Base-by-base conservation (phyloP, 2,797 vertebrate genomes). In the Sphaeramia orbicularis region DNA sequence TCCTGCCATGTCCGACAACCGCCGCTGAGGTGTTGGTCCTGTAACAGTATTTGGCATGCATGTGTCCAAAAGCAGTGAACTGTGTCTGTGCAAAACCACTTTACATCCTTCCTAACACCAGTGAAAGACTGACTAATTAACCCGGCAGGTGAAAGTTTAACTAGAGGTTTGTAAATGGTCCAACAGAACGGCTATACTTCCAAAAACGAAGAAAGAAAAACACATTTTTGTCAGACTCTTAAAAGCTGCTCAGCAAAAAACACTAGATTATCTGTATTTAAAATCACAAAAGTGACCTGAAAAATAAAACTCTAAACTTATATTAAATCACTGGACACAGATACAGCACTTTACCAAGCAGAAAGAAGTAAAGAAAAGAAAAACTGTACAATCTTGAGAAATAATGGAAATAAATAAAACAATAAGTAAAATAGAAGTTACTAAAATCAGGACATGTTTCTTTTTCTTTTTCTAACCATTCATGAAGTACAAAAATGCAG, bases 51-150 rank as follows among this genome's bases (percentile, higher is more conserved):
- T 78, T 62, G 30, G 58, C 27, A 44, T 41, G 44, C 32, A 24
- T 58, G 49, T 40, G 73, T 81, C 76, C 76, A 74, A 85, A 85
- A 83, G 89, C 78, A 80, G 43, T 58, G 72, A 84, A 66, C 44
- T 76, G 80, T 87, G 69, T 80, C 74, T 62, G 55, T 60, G 68
- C 44, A 57, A 81, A 57, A 79, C 77, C 74, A 85, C 71, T 87
- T 87, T 80, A 86, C 90, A 89, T 84, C 81, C 87, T 84, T 71
- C 66, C 76, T 40, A 68, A 82, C 83, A 77, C 81, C 65, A 80
- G 86, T 80, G 71, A 87, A 89, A 90, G 88, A 87, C 86, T 84
- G 80, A 93, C 88, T 91, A 88, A 92, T 91, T 92, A 93, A 92
- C 91, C 76, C 79, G 81, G 51, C 44, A 42, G 47, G 92, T 93